Conservation (phyloP, 1,140 invertebrate genomes). For the Hyphantria cunea region DNA sequence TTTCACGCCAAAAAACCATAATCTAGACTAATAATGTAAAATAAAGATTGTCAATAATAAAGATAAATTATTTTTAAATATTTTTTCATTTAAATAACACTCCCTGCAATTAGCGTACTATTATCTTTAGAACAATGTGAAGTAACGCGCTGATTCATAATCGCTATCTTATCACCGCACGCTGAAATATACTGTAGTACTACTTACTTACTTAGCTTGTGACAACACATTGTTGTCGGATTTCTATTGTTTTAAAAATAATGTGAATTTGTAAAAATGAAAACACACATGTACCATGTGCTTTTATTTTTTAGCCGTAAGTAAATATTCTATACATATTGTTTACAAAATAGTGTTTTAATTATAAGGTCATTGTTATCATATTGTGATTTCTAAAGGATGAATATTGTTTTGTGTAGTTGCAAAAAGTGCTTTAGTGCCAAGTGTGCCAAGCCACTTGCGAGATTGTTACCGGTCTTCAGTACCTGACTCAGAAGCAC, state of each 20-base stretch:
- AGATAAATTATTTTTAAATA: slow-evolving; percentile 39
- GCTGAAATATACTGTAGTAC: slow-evolving; percentile 33
- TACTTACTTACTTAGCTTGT: background rate
- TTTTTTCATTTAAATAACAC: slow-evolving; percentile 13
- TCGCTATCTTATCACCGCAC: slow-evolving; percentile 40
- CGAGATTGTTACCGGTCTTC: slow-evolving; percentile 79
- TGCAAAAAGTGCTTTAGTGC: slow-evolving; percentile 49
- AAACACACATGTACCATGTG: slow-evolving; percentile 9
- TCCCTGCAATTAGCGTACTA: background rate
- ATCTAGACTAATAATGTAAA: background rate
- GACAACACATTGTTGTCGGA: slow-evolving; percentile 8
- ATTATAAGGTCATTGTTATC: no score
- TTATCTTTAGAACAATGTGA: slow-evolving; percentile 2
- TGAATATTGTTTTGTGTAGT: slow-evolving; percentile 29
- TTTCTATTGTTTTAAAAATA: slow-evolving; percentile 24
- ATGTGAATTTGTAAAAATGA: slow-evolving; percentile 24
- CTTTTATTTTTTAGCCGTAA: slow-evolving; percentile 23
- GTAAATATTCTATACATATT: slow-evolving; percentile 5
- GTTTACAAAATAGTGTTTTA: no score
- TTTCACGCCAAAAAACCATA: no score
- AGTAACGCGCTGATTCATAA: slow-evolving; percentile 31
- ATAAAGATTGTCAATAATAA: slow-evolving; percentile 38
- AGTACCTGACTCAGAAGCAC: slow-evolving; percentile 62
- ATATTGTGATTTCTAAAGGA: no score
- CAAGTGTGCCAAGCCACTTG: slow-evolving; percentile 77